A percentile compares a stretch with the other conserved stretches of the same genome.
phyloP scores from a whole-genome alignment of 2,113 vertebrate genomes.

The Neogobius melanostomus region DNA sequence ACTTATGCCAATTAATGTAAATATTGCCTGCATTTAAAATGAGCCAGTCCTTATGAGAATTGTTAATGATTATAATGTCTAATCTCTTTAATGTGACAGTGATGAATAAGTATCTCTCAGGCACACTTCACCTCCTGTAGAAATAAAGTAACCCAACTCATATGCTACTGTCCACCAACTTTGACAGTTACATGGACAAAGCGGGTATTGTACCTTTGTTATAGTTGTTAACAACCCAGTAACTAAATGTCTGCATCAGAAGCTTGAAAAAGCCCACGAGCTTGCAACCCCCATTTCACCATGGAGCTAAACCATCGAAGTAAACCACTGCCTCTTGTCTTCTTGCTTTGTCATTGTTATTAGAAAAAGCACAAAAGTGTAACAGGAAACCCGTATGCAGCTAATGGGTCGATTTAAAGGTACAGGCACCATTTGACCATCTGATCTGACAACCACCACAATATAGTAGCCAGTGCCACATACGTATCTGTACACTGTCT shows the following conservation, averaged over 20 bases:
- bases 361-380: not conserved
- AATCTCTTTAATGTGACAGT: too few relatives aligned
- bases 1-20: too few relatives aligned
- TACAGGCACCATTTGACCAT: not conserved
- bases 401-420: slow-evolving; percentile 14
- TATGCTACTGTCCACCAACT: not conserved
- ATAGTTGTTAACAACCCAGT: not conserved
- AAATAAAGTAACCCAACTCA: not conserved
- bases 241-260: not conserved
- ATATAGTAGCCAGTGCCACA: too few relatives aligned
- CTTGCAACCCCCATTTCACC: not conserved
- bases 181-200: not conserved
- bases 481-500: not conserved
- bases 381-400: slow-evolving; percentile 1
- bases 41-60: too few relatives aligned
- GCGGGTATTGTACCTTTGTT: not conserved
- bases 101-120: too few relatives aligned
- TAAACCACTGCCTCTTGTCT: not conserved
- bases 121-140: too few relatives aligned
- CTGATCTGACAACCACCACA: not conserved
- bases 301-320: not conserved
- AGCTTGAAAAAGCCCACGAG: not conserved
- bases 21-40: too few relatives aligned
- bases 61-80: too few relatives aligned
- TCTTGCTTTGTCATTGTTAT: slow-evolving; percentile 15